These are phyloP conservation scores for Myioborus miniatus DNA, from an alignment of 2,797 vertebrate genomes.

Conservation along the genomic window DNA sequence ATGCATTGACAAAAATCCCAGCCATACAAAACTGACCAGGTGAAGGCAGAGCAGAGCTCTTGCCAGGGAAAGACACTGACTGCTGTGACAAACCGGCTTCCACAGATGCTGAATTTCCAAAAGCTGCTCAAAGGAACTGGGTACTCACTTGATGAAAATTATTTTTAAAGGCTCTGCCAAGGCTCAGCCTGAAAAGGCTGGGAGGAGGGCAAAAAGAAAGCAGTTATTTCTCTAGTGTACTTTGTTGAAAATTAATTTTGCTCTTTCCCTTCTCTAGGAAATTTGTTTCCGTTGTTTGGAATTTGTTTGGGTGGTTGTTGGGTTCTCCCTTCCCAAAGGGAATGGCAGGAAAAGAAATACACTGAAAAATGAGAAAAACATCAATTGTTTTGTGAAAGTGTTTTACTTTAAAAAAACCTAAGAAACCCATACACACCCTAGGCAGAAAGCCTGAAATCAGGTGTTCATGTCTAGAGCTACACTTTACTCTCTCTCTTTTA, in stretches of 20 bases:
- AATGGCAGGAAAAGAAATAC: conserved; percentile 6
- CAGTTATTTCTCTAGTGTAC: not conserved
- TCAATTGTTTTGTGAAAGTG: not conserved
- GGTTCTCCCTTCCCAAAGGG: conserved; percentile 39
- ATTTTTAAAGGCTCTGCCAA: not conserved
- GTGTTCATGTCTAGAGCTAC: not conserved
- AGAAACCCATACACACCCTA: not conserved
- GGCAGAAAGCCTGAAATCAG: not conserved
- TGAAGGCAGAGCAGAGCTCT: not conserved
- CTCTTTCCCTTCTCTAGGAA: not conserved
- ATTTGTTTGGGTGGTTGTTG: conserved; percentile 59
- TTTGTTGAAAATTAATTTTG: not conserved
- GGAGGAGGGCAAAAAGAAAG: not conserved
- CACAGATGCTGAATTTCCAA: not conserved
- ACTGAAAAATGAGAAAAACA: conserved; percentile 23
- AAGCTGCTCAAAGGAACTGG: not conserved
- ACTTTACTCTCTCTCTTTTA: conserved; percentile 5
- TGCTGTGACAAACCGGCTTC: not conserved
- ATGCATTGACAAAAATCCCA: not conserved
- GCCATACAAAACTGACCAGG: not conserved
- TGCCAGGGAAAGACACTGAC: not conserved
- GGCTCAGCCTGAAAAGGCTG: not conserved
- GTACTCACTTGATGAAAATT: not conserved
- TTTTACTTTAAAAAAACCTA: not conserved
- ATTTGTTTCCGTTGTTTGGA: conserved; percentile 38